Percentiles rank a stretch among this genome's conserved stretches.
Conservation (phyloP, 1,140 invertebrate species). For the Cephus cinctus region DNA sequence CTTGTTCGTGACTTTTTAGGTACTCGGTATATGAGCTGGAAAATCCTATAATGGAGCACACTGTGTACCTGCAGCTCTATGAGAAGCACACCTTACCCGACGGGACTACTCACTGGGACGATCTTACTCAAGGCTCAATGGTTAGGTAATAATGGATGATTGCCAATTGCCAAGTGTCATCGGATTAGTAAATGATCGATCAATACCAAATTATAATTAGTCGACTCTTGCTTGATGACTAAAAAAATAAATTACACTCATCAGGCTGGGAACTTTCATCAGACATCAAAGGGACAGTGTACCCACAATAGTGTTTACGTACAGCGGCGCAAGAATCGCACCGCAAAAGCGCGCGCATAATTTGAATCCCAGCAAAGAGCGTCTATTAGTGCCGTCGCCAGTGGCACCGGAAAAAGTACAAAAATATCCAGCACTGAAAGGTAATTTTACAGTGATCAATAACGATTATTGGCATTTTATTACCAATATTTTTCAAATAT, state of each 20-base stretch:
- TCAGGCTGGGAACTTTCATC: slow-evolving; percentile 36
- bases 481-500: not conserved
- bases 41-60: slow-evolving; percentile 45
- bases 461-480: not conserved
- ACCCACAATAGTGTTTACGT: slow-evolving; percentile 28
- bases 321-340: slow-evolving; percentile 20
- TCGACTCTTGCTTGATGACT: not conserved
- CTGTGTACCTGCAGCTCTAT: slow-evolving; percentile 47
- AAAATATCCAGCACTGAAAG: slow-evolving; percentile 30
- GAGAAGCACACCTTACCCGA: slow-evolving; percentile 41
- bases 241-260: not conserved
- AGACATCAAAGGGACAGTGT: slow-evolving; percentile 21
- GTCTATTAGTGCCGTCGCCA: slow-evolving; percentile 40
- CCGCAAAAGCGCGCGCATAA: slow-evolving; percentile 11
- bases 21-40: slow-evolving; percentile 49
- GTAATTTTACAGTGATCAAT: not conserved
- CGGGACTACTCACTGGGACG: slow-evolving; percentile 41
- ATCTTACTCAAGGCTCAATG: slow-evolving; percentile 39
- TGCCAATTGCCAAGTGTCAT: not conserved
- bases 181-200: not conserved
- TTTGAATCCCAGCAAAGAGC: slow-evolving; percentile 27
- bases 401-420: slow-evolving; percentile 21
- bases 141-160: slow-evolving; percentile 24
- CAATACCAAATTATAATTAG: not conserved
- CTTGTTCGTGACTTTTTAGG: slow-evolving; percentile 18